A percentile compares a stretch with the other conserved stretches of the same genome.
Conservation (phyloP, 2,888 invertebrate genomes). For the Slavum lentiscoides region DNA sequence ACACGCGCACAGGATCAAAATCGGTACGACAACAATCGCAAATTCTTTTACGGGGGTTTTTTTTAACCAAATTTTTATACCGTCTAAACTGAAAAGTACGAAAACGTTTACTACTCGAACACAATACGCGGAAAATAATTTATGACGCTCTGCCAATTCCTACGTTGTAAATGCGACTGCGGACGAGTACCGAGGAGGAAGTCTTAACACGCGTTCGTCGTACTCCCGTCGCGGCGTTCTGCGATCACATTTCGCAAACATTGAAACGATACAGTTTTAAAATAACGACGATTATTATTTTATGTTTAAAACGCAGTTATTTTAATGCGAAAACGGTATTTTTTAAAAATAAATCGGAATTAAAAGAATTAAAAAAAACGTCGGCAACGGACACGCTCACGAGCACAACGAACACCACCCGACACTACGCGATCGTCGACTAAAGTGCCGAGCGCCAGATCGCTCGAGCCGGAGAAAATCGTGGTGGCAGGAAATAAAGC, state of each 20-base stretch:
- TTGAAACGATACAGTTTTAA: not conserved
- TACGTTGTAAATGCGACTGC: not conserved
- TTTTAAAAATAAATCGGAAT: not conserved
- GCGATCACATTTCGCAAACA: not conserved
- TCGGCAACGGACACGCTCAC: not conserved
- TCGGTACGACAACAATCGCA: not conserved
- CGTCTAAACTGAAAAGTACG: too few relatives aligned
- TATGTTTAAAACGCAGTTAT: not conserved
- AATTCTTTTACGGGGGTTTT: not conserved
- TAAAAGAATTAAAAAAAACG: not conserved
- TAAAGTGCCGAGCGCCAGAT: not conserved
- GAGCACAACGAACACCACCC: not conserved
- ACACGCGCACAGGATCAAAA: slow-evolving; percentile 3
- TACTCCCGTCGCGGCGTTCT: too few relatives aligned
- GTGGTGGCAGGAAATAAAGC: slow-evolving; percentile 2
- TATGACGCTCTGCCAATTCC: not conserved
- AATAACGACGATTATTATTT: not conserved
- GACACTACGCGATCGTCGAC: slow-evolving; percentile 12
- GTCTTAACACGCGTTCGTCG: too few relatives aligned
- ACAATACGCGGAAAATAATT: not conserved
- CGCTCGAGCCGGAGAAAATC: slow-evolving; percentile 17
- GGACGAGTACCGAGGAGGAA: not conserved
- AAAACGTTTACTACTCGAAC: too few relatives aligned
- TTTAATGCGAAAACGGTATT: not conserved
- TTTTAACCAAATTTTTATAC: not conserved